These are phyloP conservation scores for Ivindomyrus marchei DNA, from an alignment of 2,113 vertebrate genomes.

Conservation along the genomic window DNA sequence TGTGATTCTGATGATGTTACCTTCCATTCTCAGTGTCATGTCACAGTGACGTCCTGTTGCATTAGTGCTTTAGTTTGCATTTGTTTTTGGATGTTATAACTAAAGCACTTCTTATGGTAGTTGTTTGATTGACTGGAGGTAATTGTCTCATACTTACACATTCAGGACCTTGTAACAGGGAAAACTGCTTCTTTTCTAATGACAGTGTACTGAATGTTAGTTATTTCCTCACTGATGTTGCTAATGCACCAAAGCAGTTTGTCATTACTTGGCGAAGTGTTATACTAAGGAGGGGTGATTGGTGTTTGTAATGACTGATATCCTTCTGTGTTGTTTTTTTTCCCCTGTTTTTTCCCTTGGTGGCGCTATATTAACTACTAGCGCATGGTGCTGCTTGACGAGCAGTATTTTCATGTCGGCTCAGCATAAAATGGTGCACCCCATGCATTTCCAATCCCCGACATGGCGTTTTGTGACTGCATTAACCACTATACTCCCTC, in stretches of 20 bases:
- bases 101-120: neutral
- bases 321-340: neutral
- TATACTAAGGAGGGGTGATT: slow-evolving; percentile 19
- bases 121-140: neutral
- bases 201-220: slow-evolving; percentile 12
- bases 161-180: neutral
- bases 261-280: neutral
- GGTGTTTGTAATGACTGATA: neutral
- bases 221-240: neutral
- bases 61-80: neutral
- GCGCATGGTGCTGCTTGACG: neutral
- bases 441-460: slow-evolving; percentile 35
- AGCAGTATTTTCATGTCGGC: slow-evolving; percentile 23
- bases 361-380: neutral
- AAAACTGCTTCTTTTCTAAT: slow-evolving; percentile 11
- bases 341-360: neutral
- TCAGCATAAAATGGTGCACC: slow-evolving; percentile 38
- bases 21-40: neutral
- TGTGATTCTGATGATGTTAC: neutral
- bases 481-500: neutral
- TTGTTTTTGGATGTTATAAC: neutral
- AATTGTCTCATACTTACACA: neutral
- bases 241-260: neutral
- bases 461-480: slow-evolving; percentile 45
- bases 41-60: neutral